Percentiles rank a stretch among this genome's conserved stretches.
Conservation (phyloP, 2,797 vertebrate genomes). For the Myripristis murdjan region DNA sequence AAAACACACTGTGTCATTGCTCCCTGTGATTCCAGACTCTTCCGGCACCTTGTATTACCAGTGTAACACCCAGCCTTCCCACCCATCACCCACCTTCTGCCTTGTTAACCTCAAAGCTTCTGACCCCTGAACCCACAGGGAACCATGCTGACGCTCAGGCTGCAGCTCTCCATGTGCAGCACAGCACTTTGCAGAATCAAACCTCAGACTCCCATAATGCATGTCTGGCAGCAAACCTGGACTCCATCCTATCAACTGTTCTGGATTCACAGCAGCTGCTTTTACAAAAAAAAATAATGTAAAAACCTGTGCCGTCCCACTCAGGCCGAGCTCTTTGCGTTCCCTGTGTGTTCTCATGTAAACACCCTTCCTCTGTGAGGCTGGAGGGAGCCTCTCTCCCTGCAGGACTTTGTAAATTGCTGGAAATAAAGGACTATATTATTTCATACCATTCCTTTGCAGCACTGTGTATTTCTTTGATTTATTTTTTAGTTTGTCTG, state of each 20-base stretch:
- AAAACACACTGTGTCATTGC: neutral
- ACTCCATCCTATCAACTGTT: conserved; percentile 23
- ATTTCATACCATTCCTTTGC: conserved; percentile 80
- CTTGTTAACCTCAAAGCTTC: conserved; percentile 70
- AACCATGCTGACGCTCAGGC: conserved; percentile 47
- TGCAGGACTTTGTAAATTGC: conserved; percentile 83
- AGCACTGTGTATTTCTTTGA: conserved; percentile 25
- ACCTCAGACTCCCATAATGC: neutral
- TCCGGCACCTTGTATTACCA: neutral
- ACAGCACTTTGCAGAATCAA: too few species aligned
- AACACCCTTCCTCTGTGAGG: conserved; percentile 62
- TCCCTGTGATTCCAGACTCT: conserved; percentile 38
- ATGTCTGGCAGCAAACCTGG: conserved; percentile 15
- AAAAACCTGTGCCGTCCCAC: conserved; percentile 30
- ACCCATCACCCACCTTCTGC: conserved; percentile 48
- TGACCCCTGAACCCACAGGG: conserved; percentile 43
- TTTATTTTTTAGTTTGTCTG: neutral
- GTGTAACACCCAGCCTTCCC: conserved; percentile 37
- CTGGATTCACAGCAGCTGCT: conserved; percentile 15
- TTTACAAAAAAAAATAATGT: conserved; percentile 31
- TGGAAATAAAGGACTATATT: conserved; percentile 88
- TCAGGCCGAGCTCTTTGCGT: conserved; percentile 51
- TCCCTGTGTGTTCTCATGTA: conserved; percentile 50
- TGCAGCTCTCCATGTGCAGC: neutral
- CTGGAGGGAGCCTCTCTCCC: conserved; percentile 69